Conservation (phyloP, 1,140 invertebrate species). For the Calliphora vicina region DNA sequence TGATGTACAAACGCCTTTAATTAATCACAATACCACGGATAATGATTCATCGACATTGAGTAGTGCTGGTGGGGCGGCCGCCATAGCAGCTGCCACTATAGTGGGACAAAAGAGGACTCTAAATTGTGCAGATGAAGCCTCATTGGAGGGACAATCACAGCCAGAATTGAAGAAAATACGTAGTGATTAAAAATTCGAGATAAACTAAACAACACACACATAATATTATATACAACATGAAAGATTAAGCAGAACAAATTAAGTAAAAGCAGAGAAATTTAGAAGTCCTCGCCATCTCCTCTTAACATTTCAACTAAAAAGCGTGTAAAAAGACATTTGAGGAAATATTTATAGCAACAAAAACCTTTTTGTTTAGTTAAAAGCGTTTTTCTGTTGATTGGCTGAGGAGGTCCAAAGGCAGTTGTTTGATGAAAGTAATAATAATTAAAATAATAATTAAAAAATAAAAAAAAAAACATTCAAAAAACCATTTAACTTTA, state of each 20-base stretch:
- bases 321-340: neutral
- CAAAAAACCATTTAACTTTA: slow-evolving; percentile 1
- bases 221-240: neutral
- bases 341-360: neutral
- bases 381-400: neutral
- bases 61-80: slow-evolving; percentile 44
- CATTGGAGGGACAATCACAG: slow-evolving; percentile 10
- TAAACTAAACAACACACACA: neutral
- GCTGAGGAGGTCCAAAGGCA: neutral
- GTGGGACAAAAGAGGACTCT: slow-evolving; percentile 51
- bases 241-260: neutral
- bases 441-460: too few species aligned
- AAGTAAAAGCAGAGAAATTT: neutral
- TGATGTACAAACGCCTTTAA: slow-evolving; percentile 30
- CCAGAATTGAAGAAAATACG: slow-evolving; percentile 61
- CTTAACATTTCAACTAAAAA: neutral
- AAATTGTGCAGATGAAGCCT: slow-evolving; percentile 40
- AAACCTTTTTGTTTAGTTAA: neutral
- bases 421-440: neutral
- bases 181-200: slow-evolving; percentile 51
- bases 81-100: slow-evolving; percentile 45
- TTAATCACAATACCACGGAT: slow-evolving; percentile 26
- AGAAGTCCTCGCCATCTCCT: neutral
- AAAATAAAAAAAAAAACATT: neutral
- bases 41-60: slow-evolving; percentile 46